Evolutionary conservation across 2,888 invertebrate genomes (phyloP), one percentile per base, ranked within the genome.

Genomic region (Lepidocyrtinus sp.): DNA sequence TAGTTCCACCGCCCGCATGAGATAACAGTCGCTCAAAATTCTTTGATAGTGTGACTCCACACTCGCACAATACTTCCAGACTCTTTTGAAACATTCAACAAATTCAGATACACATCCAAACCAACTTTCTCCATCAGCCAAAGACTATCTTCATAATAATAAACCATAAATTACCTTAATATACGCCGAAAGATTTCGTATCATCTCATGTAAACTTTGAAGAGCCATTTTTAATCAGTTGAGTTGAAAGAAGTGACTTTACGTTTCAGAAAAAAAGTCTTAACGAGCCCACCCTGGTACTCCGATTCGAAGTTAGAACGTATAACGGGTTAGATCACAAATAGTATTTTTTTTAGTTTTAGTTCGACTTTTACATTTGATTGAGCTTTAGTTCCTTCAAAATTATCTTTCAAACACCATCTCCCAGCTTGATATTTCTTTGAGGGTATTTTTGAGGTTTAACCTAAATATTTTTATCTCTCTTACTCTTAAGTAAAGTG

Each of bases 201-300:
- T 86, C 86, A 86, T 86, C 71, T 86, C 86, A 72, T 86, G 86
- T 50, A 86, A 73, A 74, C 85, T 85, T 78, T 83, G 82, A 50
- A 83, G 62, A 46, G 84, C 83, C 84, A 84, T 83, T 22, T 27
- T 80, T 61, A 19, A 21, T 59, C 5, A 59, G 19, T 46, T 26
- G 12, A 64, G 46, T n/a, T 63, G 72, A 73, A 73, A 73, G 64
- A 46, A 74, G 24, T 1, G 67, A 24, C 24, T 26, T 72, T 26
- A 59, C 59, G 65, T 15, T n/a, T n/a, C n/a, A n/a, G n/a, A n/a
- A n/a, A n/a, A n/a, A n/a, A n/a, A 72, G 15, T n/a, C 64, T 73
- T 65, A 46, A 61, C 46, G 55, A 75, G 62, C 24, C 67, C 64
- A 74, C 74, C 74, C 74, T 74, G 74, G 24, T 65, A 63, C 69